Base-by-base conservation (phyloP, 2,113 vertebrate species). In the Sisor rabdophorus region DNA sequence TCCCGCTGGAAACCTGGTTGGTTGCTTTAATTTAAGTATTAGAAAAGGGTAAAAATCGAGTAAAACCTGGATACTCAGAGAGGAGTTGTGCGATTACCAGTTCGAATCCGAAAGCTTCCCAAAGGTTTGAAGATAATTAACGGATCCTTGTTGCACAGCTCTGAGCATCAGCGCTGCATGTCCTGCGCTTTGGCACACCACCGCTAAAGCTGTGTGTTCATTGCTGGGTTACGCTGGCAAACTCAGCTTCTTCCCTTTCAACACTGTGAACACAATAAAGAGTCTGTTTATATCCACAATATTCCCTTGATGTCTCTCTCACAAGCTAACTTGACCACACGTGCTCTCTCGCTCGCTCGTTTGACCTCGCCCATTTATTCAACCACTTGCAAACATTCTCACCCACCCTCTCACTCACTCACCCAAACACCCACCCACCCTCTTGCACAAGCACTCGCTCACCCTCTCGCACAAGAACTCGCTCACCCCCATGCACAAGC, bases 181-280 rank as follows among this genome's bases (percentile, higher is more conserved):
- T 90, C 88, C 91, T 87, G 91, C 92, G 89, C 90, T 89, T 87
- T 89, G 78, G 88, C 75, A 86, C 86, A 86, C 82, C 88, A 91
- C 91, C 90, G 91, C 90, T 89, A 89, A 89, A 90, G 91, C 82
- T 84, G 90, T 79, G 86, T 80, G 85, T 93, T 94, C 93, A 93
- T 94, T 93, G 7, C 22, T 20, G 26, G 92, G 93, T 96, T 95
- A 99, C 0, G 97, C 97, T 88, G 97, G 97, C 92, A 99, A 94
- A 91, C 97, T 99, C 89, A 99, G 93, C 91, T 99, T 99, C 95
- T 99, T 99, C 88, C 97, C 97, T 92, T 99, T 99, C 87, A 99
- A 93, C 70, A 99, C 97, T 99, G 84, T 44, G 83, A 88, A 24
- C 1, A 83, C 56, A 88, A 52, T 26, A 63, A 48, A 15, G 9